Percentiles rank a stretch among this genome's conserved stretches.
phyloP scores from a whole-genome alignment of 2,888 invertebrate species.

The Drosophila stalkeri region DNA sequence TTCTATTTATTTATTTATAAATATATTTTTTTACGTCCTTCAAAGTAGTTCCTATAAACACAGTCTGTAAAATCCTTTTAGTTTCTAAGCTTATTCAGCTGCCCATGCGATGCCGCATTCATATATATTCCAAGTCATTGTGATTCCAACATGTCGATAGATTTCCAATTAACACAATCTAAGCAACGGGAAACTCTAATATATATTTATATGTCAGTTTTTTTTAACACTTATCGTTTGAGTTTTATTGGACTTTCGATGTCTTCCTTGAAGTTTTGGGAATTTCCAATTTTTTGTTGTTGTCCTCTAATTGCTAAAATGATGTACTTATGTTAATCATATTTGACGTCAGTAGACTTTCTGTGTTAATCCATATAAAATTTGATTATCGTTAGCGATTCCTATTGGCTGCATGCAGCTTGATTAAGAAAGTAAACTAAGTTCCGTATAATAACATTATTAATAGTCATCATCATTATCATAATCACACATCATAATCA shows the following conservation, averaged over 20 bases:
- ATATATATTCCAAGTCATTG: background rate
- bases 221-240: background rate
- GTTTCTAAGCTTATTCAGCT: too few relatives aligned
- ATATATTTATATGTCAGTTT: background rate
- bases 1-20: too few relatives aligned
- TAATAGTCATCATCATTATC: background rate
- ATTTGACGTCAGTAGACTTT: conserved; percentile 45
- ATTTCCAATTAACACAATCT: background rate
- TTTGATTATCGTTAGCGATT: conserved; percentile 42
- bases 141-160: background rate
- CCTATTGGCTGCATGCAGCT: background rate
- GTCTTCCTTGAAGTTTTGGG: background rate
- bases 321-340: conserved; percentile 30
- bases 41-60: too few relatives aligned
- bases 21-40: too few relatives aligned
- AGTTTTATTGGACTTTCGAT: background rate
- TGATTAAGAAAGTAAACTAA: conserved; percentile 9
- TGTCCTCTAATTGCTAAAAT: conserved; percentile 20
- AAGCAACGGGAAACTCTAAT: background rate
- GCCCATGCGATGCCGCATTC: too few relatives aligned
- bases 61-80: too few relatives aligned
- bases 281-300: background rate
- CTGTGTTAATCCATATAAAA: conserved; percentile 23
- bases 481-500: background rate
- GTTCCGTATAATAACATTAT: conserved; percentile 6